Evolutionary conservation across 2,888 invertebrate genomes (phyloP).

Genomic region (Euphydryas editha): DNA sequence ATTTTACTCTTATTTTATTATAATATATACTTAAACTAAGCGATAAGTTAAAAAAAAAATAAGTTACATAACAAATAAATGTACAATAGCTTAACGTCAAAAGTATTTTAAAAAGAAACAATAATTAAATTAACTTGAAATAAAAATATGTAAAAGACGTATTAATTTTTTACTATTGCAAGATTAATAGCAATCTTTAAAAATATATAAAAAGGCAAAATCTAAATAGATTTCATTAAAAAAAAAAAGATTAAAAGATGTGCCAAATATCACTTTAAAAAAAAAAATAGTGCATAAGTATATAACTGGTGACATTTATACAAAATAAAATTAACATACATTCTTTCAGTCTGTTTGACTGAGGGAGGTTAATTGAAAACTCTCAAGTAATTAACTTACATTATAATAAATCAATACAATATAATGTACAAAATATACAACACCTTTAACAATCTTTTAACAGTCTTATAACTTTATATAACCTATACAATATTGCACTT

Average conservation of each 20-base stretch:
- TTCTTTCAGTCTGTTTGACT: slow-evolving; percentile 55
- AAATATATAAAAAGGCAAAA: slow-evolving; percentile 35
- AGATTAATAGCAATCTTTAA: slow-evolving; percentile 39
- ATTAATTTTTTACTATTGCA: slow-evolving; percentile 26
- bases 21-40: slow-evolving; percentile 64
- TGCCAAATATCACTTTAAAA: slow-evolving; percentile 37
- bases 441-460: slow-evolving; percentile 78
- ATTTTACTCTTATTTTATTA: slow-evolving; percentile 53
- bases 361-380: slow-evolving; percentile 60
- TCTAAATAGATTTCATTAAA: slow-evolving; percentile 26
- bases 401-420: slow-evolving; percentile 70
- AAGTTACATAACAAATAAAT: slow-evolving; percentile 54
- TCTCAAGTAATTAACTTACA: slow-evolving; percentile 65
- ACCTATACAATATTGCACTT: slow-evolving; percentile 80
- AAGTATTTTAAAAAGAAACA: slow-evolving; percentile 44
- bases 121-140: slow-evolving; percentile 62
- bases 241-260: slow-evolving; percentile 35
- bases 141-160: slow-evolving; percentile 1
- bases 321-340: slow-evolving; percentile 57
- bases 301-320: slow-evolving; percentile 40
- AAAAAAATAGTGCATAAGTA: slow-evolving; percentile 35
- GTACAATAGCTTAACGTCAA: slow-evolving; percentile 42
- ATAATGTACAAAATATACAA: slow-evolving; percentile 81
- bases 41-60: slow-evolving; percentile 54
- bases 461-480: slow-evolving; percentile 80